Evolutionary conservation across 2,113 vertebrate species (phyloP).

Genomic region (Oceanites oceanicus): DNA sequence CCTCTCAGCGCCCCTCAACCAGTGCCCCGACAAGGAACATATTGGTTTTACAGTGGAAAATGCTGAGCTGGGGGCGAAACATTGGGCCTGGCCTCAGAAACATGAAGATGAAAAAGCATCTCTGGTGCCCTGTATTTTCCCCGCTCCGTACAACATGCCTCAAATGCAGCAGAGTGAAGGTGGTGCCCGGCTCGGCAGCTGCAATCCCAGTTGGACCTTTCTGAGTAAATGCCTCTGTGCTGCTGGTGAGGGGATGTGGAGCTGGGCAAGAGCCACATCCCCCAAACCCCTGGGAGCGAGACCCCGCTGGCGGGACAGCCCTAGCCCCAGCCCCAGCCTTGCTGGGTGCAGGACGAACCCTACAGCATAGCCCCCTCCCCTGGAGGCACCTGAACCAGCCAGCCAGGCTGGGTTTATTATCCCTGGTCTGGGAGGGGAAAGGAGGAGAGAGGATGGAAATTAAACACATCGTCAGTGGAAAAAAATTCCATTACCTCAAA

Average conservation of each 20-base stretch:
- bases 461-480: not conserved
- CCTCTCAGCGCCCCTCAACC: not conserved
- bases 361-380: not conserved
- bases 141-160: not conserved
- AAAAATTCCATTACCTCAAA: not conserved
- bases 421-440: not conserved
- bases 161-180: not conserved
- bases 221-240: not conserved
- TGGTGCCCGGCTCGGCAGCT: accelerated
- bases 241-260: not conserved
- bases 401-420: not conserved
- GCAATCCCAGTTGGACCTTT: not conserved
- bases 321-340: not conserved
- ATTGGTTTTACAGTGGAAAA: not conserved
- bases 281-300: not conserved
- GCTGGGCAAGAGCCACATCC: not conserved
- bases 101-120: too few species aligned
- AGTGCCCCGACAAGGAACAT: not conserved
- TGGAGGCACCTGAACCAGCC: not conserved
- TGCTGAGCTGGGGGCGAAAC: not conserved
- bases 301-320: not conserved
- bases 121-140: not conserved
- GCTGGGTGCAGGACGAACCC: not conserved
- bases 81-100: too few species aligned
- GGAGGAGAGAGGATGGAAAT: not conserved